Evolutionary conservation across 2,888 invertebrate genomes (phyloP), one percentile per base, ranked within the genome.

Genomic region (Acanthopleura granulata): DNA sequence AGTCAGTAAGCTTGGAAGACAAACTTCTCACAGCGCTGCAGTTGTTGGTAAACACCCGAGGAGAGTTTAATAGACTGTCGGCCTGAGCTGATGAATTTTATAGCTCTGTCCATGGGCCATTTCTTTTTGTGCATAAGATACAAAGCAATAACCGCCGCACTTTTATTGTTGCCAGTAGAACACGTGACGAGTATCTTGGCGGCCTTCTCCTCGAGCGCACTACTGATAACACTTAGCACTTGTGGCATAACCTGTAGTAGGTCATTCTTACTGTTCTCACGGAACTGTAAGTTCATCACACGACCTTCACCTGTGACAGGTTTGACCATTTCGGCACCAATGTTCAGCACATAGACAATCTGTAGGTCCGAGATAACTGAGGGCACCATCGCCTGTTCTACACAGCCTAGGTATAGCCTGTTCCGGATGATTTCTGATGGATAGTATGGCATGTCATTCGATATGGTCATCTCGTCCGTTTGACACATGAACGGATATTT

Each of bases 81-180:
- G 12, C 57, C 18, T 57, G n/a, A 18, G 18, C n/a, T 57, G n/a
- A 57, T 22, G 12, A n/a, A 57, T 57, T 18, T 57, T 57, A 57
- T 9, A n/a, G 57, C 57, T 57, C 22, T 18, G 57, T 57, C 22
- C 57, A 57, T 18, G 3, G 18, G 18, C 57, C 57, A 57, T 22
- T 57, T 57, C 57, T 57, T 18, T 57, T 57, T 57, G 22, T 57
- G 22, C 57, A 57, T 57, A 57, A 57, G 57, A 57, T 57, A 57
- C 18, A 57, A 22, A 57, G 22, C 22, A 57, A 57, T 22, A 12
- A 22, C 57, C 57, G 57, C 57, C 22, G 57, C 57, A 57, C 57
- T 57, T 57, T 57, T 57, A 57, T 22, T 22, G 22, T 57, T 57
- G n/a, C 57, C 57, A 3, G 18, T 22, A 18, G 22, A 18, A 57